Evolutionary conservation across 2,888 invertebrate genomes (phyloP).

Genomic region (Calephelis perditalis): DNA sequence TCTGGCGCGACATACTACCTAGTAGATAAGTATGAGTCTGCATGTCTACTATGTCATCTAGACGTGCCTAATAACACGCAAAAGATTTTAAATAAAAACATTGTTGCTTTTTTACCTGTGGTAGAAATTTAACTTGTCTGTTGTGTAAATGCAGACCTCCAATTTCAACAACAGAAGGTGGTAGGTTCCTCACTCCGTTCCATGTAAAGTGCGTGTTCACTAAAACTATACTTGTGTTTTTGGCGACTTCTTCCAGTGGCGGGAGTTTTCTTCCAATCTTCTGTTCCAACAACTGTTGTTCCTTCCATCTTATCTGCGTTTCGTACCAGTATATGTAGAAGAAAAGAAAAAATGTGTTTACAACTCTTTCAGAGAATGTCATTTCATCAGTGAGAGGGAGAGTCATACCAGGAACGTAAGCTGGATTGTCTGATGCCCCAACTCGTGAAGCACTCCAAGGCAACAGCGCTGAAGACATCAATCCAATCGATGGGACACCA

Average conservation of each 20-base stretch:
- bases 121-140: slow-evolving; percentile 34
- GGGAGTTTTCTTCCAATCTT: slow-evolving; percentile 51
- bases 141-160: slow-evolving; percentile 70
- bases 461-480: slow-evolving; percentile 54
- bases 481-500: slow-evolving; percentile 51
- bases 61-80: background rate
- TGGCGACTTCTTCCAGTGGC: slow-evolving; percentile 47
- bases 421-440: slow-evolving; percentile 57
- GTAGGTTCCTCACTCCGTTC: slow-evolving; percentile 54
- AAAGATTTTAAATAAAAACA: background rate
- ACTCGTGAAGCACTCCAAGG: slow-evolving; percentile 55
- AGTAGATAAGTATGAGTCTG: too few relatives aligned
- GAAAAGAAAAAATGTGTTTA: slow-evolving; percentile 51
- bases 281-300: slow-evolving; percentile 45
- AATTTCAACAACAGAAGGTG: slow-evolving; percentile 68
- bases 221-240: slow-evolving; percentile 62
- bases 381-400: slow-evolving; percentile 45
- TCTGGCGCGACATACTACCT: too few relatives aligned
- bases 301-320: slow-evolving; percentile 36
- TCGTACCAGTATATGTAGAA: slow-evolving; percentile 41
- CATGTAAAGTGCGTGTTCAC: slow-evolving; percentile 64
- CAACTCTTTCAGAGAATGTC: slow-evolving; percentile 54
- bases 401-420: slow-evolving; percentile 46
- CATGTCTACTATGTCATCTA: too few relatives aligned
- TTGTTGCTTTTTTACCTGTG: slow-evolving; percentile 34